Evolutionary conservation across 1,140 invertebrate species (phyloP).

Genomic region (Sinella curviseta): DNA sequence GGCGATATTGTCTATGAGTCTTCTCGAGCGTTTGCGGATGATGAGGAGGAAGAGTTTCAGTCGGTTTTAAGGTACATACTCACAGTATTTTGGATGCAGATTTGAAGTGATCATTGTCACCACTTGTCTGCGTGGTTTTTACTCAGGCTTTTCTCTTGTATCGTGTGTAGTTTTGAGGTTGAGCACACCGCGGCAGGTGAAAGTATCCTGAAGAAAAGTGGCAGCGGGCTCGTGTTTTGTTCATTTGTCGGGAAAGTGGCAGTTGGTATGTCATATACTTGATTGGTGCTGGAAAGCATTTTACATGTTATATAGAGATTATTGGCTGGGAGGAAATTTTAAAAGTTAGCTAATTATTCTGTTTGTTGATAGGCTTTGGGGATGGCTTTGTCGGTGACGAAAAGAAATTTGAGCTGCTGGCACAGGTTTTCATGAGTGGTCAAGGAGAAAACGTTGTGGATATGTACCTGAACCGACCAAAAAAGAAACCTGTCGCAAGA

Average conservation of each 20-base stretch:
- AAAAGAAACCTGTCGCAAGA: conserved; percentile 27
- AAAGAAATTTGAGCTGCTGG: conserved; percentile 12
- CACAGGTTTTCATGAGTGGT: conserved; percentile 23
- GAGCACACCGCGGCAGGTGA: neutral
- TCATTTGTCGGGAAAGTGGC: conserved; percentile 38
- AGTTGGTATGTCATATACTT: conserved; percentile 18
- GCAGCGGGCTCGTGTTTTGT: conserved; percentile 16
- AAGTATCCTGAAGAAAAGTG: conserved; percentile 17
- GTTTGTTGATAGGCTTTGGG: conserved; percentile 30
- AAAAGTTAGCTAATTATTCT: too few species aligned
- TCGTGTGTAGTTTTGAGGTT: conserved; percentile 11
- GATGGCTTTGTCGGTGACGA: conserved; percentile 30
- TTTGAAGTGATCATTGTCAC: neutral
- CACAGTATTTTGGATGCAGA: neutral
- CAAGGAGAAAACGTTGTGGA: conserved; percentile 36
- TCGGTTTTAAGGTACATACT: neutral
- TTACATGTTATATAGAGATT: neutral
- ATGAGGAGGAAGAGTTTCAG: conserved; percentile 36
- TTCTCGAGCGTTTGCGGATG: conserved; percentile 34
- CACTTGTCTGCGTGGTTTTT: neutral
- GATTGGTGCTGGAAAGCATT: neutral
- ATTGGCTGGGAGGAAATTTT: too few species aligned
- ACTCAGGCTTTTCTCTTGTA: neutral
- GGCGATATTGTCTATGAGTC: conserved; percentile 30
- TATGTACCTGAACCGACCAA: conserved; percentile 17